phyloP scores from a whole-genome alignment of 2,113 vertebrate genomes.

The Hippocampus guttulatus region DNA sequence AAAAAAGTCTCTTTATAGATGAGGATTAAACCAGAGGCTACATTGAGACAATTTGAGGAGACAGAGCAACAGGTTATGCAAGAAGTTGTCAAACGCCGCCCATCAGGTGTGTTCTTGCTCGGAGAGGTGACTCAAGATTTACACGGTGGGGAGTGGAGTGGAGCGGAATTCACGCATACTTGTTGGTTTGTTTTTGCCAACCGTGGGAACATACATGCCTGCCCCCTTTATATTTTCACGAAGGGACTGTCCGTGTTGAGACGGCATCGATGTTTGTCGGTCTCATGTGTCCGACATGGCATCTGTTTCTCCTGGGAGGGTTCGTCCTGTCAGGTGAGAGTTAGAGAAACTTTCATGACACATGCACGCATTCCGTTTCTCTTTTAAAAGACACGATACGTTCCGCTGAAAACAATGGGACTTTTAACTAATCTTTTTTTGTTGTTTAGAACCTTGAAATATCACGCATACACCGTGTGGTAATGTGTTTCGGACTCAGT shows the following conservation, averaged over 20 bases:
- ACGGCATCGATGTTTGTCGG: conserved; percentile 15
- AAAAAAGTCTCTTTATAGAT: no score
- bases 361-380: background rate
- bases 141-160: background rate
- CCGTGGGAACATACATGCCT: background rate
- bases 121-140: background rate
- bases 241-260: conserved; percentile 13
- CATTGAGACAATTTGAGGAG: background rate
- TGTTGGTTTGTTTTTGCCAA: background rate
- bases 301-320: conserved; percentile 53
- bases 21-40: background rate
- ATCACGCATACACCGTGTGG: background rate
- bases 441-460: background rate
- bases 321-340: conserved; percentile 63
- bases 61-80: conserved; percentile 28
- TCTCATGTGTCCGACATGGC: conserved; percentile 54
- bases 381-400: background rate
- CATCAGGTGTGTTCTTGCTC: conserved; percentile 33
- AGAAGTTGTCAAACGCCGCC: conserved; percentile 27
- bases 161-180: background rate
- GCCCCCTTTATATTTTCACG: background rate
- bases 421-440: background rate
- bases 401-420: background rate
- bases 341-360: conserved; percentile 40
- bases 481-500: background rate